phyloP scores from a whole-genome alignment of 1,140 invertebrate species.

The Macrocentrus cingulum region DNA sequence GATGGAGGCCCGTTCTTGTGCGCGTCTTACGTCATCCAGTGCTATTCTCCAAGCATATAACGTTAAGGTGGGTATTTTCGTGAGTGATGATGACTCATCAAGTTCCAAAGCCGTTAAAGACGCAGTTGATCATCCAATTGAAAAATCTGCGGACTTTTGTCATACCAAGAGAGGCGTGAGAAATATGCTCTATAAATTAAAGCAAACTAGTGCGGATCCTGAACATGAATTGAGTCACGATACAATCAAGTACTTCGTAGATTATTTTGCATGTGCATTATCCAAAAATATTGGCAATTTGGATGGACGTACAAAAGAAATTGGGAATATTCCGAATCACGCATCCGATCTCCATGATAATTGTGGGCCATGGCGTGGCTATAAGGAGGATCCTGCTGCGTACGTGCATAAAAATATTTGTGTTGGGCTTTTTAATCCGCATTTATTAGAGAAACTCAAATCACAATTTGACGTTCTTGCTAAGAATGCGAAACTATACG shows the following conservation, averaged over 20 bases:
- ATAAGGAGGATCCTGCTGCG: not conserved
- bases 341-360: conserved; percentile 20
- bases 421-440: not conserved
- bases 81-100: conserved; percentile 8
- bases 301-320: not conserved
- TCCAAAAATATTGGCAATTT: conserved; percentile 15
- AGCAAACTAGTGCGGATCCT: too few species aligned
- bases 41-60: conserved; percentile 10
- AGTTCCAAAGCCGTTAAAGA: conserved; percentile 1
- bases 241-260: too few species aligned
- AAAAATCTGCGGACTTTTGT: conserved; percentile 1
- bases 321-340: conserved; percentile 17
- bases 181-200: too few species aligned
- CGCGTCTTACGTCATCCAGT: conserved; percentile 7
- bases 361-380: conserved; percentile 17
- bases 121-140: conserved; percentile 6
- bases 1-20: conserved; percentile 15
- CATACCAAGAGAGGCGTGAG: not conserved
- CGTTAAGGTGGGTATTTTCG: conserved; percentile 9
- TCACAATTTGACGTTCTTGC: conserved; percentile 3
- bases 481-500: too few species aligned
- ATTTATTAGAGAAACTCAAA: conserved; percentile 5
- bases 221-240: too few species aligned
- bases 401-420: not conserved
- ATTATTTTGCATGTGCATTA: conserved; percentile 20